Conservation (phyloP, 2,797 vertebrate genomes). For the Xiphophorus birchmanni region DNA sequence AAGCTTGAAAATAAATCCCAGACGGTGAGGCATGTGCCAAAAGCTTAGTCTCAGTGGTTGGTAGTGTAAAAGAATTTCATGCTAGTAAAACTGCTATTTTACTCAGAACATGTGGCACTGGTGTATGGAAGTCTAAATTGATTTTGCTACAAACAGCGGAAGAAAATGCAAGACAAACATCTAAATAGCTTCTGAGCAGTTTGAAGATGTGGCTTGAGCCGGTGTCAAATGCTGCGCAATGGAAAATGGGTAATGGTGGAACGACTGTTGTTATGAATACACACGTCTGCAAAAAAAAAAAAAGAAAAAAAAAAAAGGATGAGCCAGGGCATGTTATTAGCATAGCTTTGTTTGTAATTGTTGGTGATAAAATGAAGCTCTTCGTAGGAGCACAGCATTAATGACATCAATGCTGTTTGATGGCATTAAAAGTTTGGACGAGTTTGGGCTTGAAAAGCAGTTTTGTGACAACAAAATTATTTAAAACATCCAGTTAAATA, state of each 20-base stretch:
- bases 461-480: neutral
- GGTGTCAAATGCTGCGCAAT: neutral
- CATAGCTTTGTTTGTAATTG: neutral
- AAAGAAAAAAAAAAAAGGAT: neutral
- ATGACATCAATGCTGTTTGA: too few relatives aligned
- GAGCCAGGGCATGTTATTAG: neutral
- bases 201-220: neutral
- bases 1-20: neutral
- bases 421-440: too few relatives aligned
- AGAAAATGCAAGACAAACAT: neutral
- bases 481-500: neutral
- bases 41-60: slow-evolving; percentile 1
- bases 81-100: neutral
- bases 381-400: neutral
- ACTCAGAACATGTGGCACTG: neutral
- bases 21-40: neutral
- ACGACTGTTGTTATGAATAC: neutral
- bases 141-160: neutral
- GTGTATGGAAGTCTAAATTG: neutral
- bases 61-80: slow-evolving; percentile 4
- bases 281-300: neutral
- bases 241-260: neutral
- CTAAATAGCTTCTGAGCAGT: neutral
- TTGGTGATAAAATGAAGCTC: neutral
- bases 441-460: neutral